Evolutionary conservation across 1,140 invertebrate species (phyloP).

Genomic region (Panagrolaimus sp.): DNA sequence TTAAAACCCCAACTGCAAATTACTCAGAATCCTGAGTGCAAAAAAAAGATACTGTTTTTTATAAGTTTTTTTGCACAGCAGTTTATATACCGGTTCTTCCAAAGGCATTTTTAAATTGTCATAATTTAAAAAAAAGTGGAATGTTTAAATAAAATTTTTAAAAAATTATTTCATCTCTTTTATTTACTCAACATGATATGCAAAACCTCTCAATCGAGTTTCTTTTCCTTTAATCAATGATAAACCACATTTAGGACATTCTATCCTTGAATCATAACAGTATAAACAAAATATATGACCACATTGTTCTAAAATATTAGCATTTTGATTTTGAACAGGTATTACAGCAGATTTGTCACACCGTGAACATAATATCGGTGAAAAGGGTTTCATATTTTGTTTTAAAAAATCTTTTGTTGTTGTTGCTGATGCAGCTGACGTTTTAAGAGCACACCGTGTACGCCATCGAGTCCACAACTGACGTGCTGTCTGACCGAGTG

Average conservation of each 20-base stretch:
- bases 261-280: background rate
- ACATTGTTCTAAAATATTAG: background rate
- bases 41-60: too few species aligned
- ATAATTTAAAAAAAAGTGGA: background rate
- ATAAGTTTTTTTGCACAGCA: too few species aligned
- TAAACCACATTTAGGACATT: constrained; percentile 4
- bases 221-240: background rate
- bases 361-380: background rate
- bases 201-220: background rate
- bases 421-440: background rate
- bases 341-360: constrained; percentile 6
- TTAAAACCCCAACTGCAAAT: too few species aligned
- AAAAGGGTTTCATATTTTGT: constrained; percentile 9
- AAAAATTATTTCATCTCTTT: background rate
- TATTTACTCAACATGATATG: background rate
- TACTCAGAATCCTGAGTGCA: too few species aligned
- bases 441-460: background rate
- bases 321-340: background rate
- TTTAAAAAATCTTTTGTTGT: background rate
- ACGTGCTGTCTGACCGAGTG: background rate
- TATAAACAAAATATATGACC: constrained; percentile 12
- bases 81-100: too few species aligned
- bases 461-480: constrained; percentile 12
- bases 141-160: constrained; percentile 6
- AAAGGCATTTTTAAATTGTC: too few species aligned